A percentile compares a stretch with the other conserved stretches of the same genome.
phyloP scores from a whole-genome alignment of 2,797 vertebrate species.

The Oreonectes daqikongensis region DNA sequence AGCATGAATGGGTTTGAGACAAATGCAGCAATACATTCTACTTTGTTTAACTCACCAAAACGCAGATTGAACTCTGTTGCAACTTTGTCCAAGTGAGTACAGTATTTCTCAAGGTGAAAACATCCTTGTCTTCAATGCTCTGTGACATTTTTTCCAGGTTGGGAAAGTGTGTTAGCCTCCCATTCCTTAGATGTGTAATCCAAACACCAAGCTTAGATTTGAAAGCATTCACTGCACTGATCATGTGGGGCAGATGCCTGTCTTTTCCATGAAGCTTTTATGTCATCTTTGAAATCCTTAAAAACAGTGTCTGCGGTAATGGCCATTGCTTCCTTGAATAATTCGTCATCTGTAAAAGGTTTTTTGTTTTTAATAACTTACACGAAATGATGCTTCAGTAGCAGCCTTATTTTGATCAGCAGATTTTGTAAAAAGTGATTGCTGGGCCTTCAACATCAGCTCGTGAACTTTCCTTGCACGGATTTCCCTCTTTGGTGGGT shows the following conservation, averaged over 20 bases:
- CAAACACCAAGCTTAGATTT: constrained; percentile 45
- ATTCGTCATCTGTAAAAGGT: constrained; percentile 31
- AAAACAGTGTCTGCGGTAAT: constrained; percentile 11
- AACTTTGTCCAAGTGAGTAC: background rate
- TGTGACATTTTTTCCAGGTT: constrained; percentile 37
- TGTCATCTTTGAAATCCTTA: constrained; percentile 33
- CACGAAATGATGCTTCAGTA: constrained; percentile 18
- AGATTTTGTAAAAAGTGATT: constrained; percentile 37
- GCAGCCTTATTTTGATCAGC: constrained; percentile 31
- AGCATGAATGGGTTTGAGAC: background rate
- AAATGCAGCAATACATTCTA: constrained; percentile 2
- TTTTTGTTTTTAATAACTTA: constrained; percentile 39
- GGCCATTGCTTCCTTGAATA: constrained; percentile 37
- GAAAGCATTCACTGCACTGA: constrained; percentile 44
- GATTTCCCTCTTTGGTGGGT: constrained; percentile 21
- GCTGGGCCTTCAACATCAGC: constrained; percentile 45
- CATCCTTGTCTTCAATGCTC: background rate
- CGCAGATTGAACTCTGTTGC: background rate
- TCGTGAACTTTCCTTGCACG: constrained; percentile 11
- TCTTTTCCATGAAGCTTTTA: too few species aligned
- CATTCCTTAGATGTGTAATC: constrained; percentile 27
- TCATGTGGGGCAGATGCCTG: too few species aligned
- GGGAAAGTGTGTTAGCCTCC: constrained; percentile 35
- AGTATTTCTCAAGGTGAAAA: background rate
- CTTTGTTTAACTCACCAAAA: background rate